These are phyloP conservation scores for human (Homo sapiens) DNA, from an alignment of 2,113 vertebrate genomes.

Conservation along the genomic window GRCh38 chr16:89899001-89899500, in stretches of 20 bases:
- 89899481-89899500: too few relatives aligned
- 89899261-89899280: not conserved
- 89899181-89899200: not conserved
- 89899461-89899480: too few relatives aligned
- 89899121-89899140: accelerated
- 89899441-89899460: too few relatives aligned
- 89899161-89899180: too few relatives aligned
- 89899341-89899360: too few relatives aligned
- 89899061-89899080: not conserved
- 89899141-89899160: accelerated
- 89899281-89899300: too few relatives aligned
- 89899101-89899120: too few relatives aligned
- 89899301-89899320: too few relatives aligned
- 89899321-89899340: too few relatives aligned
- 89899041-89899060: not conserved
- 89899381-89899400: accelerated
- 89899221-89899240: not conserved
- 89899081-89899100: accelerated
- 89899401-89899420: not conserved
- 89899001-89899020: too few relatives aligned
- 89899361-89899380: accelerated
- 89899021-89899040: not conserved
- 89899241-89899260: too few relatives aligned
- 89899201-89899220: too few relatives aligned
- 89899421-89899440: not conserved